Conservation (phyloP, 1,140 invertebrate species). For the Hylaeus volcanicus region DNA sequence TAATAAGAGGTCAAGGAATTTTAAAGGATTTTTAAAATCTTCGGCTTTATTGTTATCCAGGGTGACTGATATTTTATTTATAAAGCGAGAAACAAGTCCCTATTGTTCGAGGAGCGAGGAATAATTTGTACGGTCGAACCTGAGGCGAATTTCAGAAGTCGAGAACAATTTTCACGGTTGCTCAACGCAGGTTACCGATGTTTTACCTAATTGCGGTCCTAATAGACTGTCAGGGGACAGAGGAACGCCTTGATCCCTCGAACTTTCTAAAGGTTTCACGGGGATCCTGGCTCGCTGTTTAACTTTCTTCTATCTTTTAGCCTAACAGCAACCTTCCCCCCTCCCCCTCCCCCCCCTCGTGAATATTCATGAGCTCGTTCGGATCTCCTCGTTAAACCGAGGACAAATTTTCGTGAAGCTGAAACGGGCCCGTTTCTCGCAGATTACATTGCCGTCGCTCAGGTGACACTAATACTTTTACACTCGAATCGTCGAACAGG, state of each 20-base stretch:
- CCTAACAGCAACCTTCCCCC: background rate
- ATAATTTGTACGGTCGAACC: background rate
- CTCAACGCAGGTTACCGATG: background rate
- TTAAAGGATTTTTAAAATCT: background rate
- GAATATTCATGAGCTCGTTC: conserved; percentile 42
- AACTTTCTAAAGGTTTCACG: conserved; percentile 36
- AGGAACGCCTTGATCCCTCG: conserved; percentile 15
- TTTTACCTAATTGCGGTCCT: conserved; percentile 36
- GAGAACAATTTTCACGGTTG: conserved; percentile 18
- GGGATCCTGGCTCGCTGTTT: conserved; percentile 10
- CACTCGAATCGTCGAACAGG: conserved; percentile 50
- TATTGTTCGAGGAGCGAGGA: background rate
- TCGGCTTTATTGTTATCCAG: background rate
- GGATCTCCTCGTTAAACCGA: conserved; percentile 2
- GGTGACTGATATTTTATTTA: conserved; percentile 12
- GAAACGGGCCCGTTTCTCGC: background rate
- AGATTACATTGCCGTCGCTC: conserved; percentile 20
- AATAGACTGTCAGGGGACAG: conserved; percentile 28
- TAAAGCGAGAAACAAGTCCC: background rate
- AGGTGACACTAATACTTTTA: conserved; percentile 19
- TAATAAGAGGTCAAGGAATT: background rate
- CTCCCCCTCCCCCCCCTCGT: background rate
- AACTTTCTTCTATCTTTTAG: conserved; percentile 42
- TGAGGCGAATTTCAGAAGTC: background rate
- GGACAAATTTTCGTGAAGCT: conserved; percentile 35